Base-by-base conservation (phyloP, 1,140 invertebrate genomes). In the Latrodectus geometricus region DNA sequence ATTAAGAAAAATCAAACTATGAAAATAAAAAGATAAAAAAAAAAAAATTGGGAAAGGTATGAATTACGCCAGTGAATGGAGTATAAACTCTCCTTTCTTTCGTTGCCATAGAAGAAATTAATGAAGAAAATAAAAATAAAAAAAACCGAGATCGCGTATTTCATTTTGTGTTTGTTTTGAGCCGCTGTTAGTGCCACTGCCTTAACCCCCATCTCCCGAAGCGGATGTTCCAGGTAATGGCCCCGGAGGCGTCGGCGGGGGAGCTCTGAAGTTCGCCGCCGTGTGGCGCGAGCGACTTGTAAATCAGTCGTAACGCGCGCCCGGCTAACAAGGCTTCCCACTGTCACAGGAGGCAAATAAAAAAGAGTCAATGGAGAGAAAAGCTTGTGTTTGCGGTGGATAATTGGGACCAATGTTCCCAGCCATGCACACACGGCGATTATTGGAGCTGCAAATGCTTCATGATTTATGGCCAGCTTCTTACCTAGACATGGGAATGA, bases 91-190 rank as follows among this genome's bases (percentile, higher is more conserved):
- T 61, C 17, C 74, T 17, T 14, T 68, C 23, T 61, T 23, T n/a
- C 65, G 1, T n/a, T 4, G 76, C 35, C 11, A n/a, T 68, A n/a
- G 61, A 79, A 79, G 35, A 49, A 79, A 68, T 66, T n/a, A 17
- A 5, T 8, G n/a, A 61, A 9, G 76, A 17, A 56, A n/a, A 35
- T n/a, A n/a, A n/a, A n/a, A n/a, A n/a, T n/a, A n/a, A 35, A 35
- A 21, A 9, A n/a, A n/a, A 35, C 14, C 9, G 61, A 35, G 65
- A 49, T 23, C 68, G 68, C 49, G 56, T 81, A 81, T 72, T 81
- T 81, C 79, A 81, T 81, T 72, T 49, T 48, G 68, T 81, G 79
- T 81, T 81, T 81, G 79, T 81, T 81, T 81, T 81, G 50, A 72
- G 66, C 66, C 79, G 79, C 79, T 56, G 79, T 72, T 72, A 72